These are phyloP conservation scores for Lordiphosa fenestrarum DNA, from an alignment of 2,888 invertebrate species.

Conservation along the genomic window DNA sequence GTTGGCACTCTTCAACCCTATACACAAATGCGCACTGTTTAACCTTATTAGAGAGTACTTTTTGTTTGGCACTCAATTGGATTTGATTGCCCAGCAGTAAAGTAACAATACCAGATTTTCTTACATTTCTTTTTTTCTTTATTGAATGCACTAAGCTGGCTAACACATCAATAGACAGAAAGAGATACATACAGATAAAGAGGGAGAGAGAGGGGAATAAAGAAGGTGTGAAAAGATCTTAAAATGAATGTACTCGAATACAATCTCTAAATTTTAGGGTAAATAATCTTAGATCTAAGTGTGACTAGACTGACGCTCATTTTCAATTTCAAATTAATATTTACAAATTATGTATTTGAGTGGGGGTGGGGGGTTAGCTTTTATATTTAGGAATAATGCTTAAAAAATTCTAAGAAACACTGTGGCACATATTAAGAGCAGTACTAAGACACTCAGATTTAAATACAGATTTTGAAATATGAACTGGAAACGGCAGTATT, in stretches of 20 bases:
- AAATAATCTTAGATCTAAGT: conserved; percentile 29
- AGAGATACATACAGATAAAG: not conserved
- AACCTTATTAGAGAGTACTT: conserved; percentile 57
- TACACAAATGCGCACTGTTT: conserved; percentile 42
- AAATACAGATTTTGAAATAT: no score
- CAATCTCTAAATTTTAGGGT: conserved; percentile 43
- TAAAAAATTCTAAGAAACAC: no score
- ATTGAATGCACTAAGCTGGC: conserved; percentile 57
- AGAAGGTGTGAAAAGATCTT: conserved; percentile 22
- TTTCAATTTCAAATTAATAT: conserved; percentile 32
- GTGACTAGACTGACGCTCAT: conserved; percentile 51
- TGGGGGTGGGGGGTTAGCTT: no score
- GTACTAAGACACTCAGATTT: no score
- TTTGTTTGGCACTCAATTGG: conserved; percentile 56
- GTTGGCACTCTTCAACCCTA: conserved; percentile 45
- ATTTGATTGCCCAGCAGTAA: conserved; percentile 48
- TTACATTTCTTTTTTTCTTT: conserved; percentile 46
- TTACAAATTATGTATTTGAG: conserved; percentile 31
- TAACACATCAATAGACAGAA: conserved; percentile 36
- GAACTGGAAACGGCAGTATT: no score
- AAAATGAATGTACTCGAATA: conserved; percentile 54
- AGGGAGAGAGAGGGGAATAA: not conserved
- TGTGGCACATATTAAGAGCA: no score
- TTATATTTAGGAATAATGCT: no score
- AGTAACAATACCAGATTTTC: conserved; percentile 9